Evolutionary conservation across 2,113 vertebrate genomes (phyloP), one percentile per base, ranked within the genome.

Genomic region (Bettongia penicillata): DNA sequence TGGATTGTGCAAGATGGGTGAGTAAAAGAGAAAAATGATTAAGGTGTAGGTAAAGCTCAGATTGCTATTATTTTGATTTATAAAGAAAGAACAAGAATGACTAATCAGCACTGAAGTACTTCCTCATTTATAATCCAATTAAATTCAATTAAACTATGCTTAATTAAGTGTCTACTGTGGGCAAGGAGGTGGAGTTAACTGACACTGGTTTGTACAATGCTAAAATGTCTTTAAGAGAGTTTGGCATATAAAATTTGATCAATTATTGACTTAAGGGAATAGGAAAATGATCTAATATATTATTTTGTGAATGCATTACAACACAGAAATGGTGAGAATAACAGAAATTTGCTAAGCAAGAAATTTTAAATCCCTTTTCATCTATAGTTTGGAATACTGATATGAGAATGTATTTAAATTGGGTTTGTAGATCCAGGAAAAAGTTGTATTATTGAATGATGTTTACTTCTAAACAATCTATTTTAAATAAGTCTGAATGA

Each of bases 21-120:
- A 31, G 11, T 61, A 61, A 61, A 61, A 61, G 28, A 12, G 26
- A 53, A 91, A 19, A 11, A 7, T 53, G 31, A 93, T 11, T 84
- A 11, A 90, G 77, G 91, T 89, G 61, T 91, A 61, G 57, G 11
- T 53, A 95, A 3, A 95, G 5, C 31, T 91, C 77, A 28, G 57
- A 0, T 68, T 89, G 90, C 37, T 94, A 9, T 22, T 91, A 37
- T 48, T 10, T 84, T 2, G 52, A 96, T 52, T 95, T 92, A 92
- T 84, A 12, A 94, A 93, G 93, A 93, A 93, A 93, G 24, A 16
- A 26, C 26, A 96, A 93, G 10, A 92, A 61, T 96, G 48, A 90
- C 90, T 95, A 51, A 48, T 55, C n/a, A 96, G 1, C 84, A 5
- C 6, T 55, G 49, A 94, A n/a, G n/a, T 89, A 26, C 31, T 8